Conservation (phyloP, 2,888 invertebrate species). For the Ornithoptera alexandrae region DNA sequence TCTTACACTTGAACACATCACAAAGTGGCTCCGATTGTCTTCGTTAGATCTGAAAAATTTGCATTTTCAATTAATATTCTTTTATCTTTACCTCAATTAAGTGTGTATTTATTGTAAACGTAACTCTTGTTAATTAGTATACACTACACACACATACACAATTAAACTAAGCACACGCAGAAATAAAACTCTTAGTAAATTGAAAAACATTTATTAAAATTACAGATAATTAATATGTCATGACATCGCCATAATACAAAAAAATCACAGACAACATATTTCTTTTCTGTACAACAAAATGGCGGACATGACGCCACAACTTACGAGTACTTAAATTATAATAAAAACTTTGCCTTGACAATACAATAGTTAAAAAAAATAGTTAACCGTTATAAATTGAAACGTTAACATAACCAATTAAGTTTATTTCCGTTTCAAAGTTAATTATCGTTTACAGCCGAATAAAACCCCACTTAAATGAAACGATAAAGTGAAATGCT, state of each 20-base stretch:
- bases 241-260: conserved; percentile 38
- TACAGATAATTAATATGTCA: conserved; percentile 52
- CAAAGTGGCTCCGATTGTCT: conserved; percentile 32
- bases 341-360: too few relatives aligned
- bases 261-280: conserved; percentile 27
- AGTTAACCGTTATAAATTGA: too few relatives aligned
- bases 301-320: too few relatives aligned
- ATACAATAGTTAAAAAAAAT: too few relatives aligned
- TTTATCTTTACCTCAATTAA: too few relatives aligned
- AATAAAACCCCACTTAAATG: conserved; percentile 7
- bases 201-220: conserved; percentile 51
- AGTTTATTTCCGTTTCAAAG: not conserved
- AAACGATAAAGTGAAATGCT: conserved; percentile 9
- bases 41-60: conserved; percentile 35
- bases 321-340: too few relatives aligned
- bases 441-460: conserved; percentile 11
- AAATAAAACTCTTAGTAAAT: conserved; percentile 19
- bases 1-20: conserved; percentile 28
- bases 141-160: not conserved
- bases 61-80: not conserved
- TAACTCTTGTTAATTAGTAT: conserved; percentile 1
- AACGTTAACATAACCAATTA: too few relatives aligned
- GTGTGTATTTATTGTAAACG: too few relatives aligned
- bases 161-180: conserved; percentile 3
- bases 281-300: conserved; percentile 14